Conservation (phyloP, 2,797 vertebrate species). For the Megalops cyprinoides region DNA sequence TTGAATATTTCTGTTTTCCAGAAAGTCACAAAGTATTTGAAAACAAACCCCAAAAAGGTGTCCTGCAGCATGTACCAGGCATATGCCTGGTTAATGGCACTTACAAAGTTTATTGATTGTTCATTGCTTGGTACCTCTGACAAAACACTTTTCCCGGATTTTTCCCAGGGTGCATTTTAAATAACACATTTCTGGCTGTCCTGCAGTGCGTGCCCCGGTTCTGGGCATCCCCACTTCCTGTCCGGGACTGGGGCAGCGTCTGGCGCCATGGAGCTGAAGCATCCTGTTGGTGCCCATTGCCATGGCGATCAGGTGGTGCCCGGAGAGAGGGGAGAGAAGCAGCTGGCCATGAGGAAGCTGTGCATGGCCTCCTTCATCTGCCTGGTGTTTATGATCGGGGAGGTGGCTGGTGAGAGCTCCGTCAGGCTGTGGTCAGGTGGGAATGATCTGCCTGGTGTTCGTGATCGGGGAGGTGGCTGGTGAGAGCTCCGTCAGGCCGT, state of each 20-base stretch:
- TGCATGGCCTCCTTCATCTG: constrained; percentile 85
- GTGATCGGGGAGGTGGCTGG: constrained; percentile 94
- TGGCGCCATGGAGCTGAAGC: constrained; percentile 73
- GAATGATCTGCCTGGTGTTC: constrained; percentile 85
- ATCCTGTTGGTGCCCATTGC: constrained; percentile 69
- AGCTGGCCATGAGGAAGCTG: constrained; percentile 85
- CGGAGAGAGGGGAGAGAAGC: constrained; percentile 65
- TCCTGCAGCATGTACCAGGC: too few species aligned
- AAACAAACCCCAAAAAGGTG: too few species aligned
- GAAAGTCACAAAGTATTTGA: too few species aligned
- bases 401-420: constrained; percentile 84
- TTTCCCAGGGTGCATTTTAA: too few species aligned
- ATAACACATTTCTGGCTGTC: too few species aligned
- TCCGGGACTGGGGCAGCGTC: constrained; percentile 67
- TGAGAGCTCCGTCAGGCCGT: constrained; percentile 53
- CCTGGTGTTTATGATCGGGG: constrained; percentile 92
- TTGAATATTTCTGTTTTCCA: too few species aligned
- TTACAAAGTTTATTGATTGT: too few species aligned
- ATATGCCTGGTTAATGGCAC: too few species aligned
- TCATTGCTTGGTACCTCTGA: too few species aligned
- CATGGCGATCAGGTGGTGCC: constrained; percentile 57
- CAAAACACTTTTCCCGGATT: too few species aligned
- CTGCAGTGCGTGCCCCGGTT: constrained; percentile 79
- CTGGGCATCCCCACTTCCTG: constrained; percentile 60
- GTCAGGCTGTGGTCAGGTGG: not conserved